Conservation (phyloP, 2,888 invertebrate species). For the Theodoxus fluviatilis region DNA sequence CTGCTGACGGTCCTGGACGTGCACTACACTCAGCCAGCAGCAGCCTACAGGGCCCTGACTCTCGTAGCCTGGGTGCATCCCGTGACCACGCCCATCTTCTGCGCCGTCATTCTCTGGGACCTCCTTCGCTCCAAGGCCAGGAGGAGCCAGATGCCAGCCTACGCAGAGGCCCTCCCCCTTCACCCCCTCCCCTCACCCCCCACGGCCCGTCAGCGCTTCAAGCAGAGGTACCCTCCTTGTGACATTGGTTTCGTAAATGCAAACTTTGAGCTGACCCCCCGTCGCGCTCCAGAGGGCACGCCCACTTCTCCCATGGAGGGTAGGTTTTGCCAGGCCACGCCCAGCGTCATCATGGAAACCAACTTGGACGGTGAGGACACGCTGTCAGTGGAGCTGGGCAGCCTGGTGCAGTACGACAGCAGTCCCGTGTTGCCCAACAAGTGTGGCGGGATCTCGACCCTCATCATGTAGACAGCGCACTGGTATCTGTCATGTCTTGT, state of each 20-base stretch:
- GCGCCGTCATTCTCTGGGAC: conserved; percentile 51
- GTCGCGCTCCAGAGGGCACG: too few species aligned
- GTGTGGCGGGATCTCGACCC: too few species aligned
- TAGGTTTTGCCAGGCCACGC: background rate
- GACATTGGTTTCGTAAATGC: conserved; percentile 31
- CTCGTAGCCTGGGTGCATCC: conserved; percentile 63
- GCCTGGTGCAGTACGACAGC: too few species aligned
- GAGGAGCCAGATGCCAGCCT: too few species aligned
- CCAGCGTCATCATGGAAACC: background rate
- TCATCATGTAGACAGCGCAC: too few species aligned
- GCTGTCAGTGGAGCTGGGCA: too few species aligned
- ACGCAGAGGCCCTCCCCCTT: too few species aligned
- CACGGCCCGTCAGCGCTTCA: conserved; percentile 22
- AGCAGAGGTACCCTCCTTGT: conserved; percentile 25
- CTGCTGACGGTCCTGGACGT: conserved; percentile 76
- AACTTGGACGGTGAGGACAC: background rate
- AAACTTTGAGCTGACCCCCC: conserved; percentile 26
- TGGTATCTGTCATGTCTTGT: too few species aligned
- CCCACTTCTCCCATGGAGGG: conserved; percentile 11
- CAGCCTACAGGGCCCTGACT: conserved; percentile 61
- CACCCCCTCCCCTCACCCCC: too few species aligned
- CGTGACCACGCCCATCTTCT: conserved; percentile 59
- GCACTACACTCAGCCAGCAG: conserved; percentile 47
- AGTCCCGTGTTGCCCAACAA: too few species aligned
- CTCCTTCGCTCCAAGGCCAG: too few species aligned